These are phyloP conservation scores for Sebastes schlegelii DNA, from an alignment of 2,113 vertebrate species.

Conservation along the genomic window DNA sequence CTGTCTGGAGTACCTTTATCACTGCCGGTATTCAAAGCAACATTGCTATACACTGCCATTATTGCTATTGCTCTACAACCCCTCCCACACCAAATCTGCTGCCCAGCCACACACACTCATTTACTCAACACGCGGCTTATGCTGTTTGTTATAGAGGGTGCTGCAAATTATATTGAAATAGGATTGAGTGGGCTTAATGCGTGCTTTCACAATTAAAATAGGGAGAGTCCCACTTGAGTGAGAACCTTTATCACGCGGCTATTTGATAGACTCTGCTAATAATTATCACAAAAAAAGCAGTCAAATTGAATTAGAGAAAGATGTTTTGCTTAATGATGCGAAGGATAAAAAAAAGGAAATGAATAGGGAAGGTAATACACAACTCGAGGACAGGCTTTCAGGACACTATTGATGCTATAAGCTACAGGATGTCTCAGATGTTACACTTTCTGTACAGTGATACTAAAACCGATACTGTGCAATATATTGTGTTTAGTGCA, in stretches of 20 bases:
- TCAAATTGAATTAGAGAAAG: constrained; percentile 35
- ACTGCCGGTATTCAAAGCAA: constrained; percentile 72
- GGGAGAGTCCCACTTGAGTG: constrained; percentile 44
- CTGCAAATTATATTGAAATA: constrained; percentile 51
- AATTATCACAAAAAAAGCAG: neutral
- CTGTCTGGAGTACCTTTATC: constrained; percentile 75
- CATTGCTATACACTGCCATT: constrained; percentile 65
- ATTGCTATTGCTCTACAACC: constrained; percentile 61
- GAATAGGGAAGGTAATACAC: constrained; percentile 22
- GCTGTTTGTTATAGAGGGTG: constrained; percentile 45
- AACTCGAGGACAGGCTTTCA: constrained; percentile 30
- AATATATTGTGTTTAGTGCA: constrained; percentile 35
- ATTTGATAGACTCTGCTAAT: constrained; percentile 37
- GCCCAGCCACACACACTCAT: constrained; percentile 47
- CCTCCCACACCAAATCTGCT: constrained; percentile 64
- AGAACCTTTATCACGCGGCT: constrained; percentile 33
- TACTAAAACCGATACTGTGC: constrained; percentile 54
- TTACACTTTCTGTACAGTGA: constrained; percentile 64
- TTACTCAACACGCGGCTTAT: constrained; percentile 48
- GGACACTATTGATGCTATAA: constrained; percentile 45
- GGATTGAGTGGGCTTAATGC: constrained; percentile 48
- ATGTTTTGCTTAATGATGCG: constrained; percentile 4
- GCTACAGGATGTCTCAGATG: constrained; percentile 67
- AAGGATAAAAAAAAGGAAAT: neutral
- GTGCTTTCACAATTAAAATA: constrained; percentile 48